Percentiles rank a stretch among this genome's conserved stretches.
Evolutionary conservation across 2,113 vertebrate genomes (phyloP).

Genomic region (Notothenia coriiceps): DNA sequence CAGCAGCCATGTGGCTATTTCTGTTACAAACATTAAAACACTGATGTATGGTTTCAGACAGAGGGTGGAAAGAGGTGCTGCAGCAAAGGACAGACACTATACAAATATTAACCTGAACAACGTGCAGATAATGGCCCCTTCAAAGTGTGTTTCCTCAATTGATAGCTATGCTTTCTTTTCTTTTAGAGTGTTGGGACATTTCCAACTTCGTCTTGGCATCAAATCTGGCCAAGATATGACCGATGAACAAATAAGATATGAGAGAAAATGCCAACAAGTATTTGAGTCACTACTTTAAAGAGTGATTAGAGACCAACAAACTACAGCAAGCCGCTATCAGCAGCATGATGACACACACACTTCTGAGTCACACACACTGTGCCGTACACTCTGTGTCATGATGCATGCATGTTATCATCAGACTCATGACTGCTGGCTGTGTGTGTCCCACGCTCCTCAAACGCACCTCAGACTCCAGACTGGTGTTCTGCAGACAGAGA

Average conservation of each 20-base stretch:
- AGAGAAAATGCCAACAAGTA: conserved; percentile 33
- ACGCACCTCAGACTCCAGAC: neutral
- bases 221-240: conserved; percentile 39
- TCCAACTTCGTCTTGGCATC: conserved; percentile 52
- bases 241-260: conserved; percentile 52
- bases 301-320: conserved; percentile 6
- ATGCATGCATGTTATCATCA: conserved; percentile 40
- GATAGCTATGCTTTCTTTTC: neutral
- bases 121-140: no score
- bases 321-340: conserved; percentile 6
- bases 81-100: no score
- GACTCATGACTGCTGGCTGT: conserved; percentile 58
- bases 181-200: conserved; percentile 21
- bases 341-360: conserved; percentile 46
- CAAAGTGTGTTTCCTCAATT: neutral
- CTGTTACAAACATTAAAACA: neutral
- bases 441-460: conserved; percentile 29
- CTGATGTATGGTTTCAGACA: no score
- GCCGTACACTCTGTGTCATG: conserved; percentile 39
- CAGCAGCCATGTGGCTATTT: neutral
- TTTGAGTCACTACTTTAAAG: conserved; percentile 26
- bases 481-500: conserved; percentile 2
- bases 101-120: no score
- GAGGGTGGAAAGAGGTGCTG: no score
- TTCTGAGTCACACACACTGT: conserved; percentile 57